Evolutionary conservation across 1,140 invertebrate species (phyloP).

Genomic region (Chymomyza costata): DNA sequence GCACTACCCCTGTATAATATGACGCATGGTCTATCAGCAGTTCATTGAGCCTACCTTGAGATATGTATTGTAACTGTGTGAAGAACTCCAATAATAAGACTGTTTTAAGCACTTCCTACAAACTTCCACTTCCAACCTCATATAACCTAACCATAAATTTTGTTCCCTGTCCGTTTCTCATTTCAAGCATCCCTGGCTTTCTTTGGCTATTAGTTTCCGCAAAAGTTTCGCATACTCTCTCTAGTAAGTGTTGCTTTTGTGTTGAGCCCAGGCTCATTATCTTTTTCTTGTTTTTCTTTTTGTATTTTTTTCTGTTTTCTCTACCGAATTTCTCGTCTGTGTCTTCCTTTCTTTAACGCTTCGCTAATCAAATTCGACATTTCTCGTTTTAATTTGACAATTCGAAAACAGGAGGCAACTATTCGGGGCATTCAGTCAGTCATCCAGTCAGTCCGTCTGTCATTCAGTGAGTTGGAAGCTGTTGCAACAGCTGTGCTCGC

Average conservation of each 20-base stretch:
- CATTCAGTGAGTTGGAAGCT: too few species aligned
- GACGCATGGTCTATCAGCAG: too few species aligned
- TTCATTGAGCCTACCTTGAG: too few species aligned
- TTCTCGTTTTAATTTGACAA: constrained; percentile 72
- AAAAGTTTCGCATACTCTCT: constrained; percentile 43
- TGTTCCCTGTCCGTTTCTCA: too few species aligned
- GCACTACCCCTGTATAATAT: too few species aligned
- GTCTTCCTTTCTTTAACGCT: constrained; percentile 63
- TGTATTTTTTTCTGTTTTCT: constrained; percentile 14
- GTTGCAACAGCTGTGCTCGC: constrained; percentile 63
- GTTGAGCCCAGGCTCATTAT: constrained; percentile 56
- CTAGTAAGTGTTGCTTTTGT: constrained; percentile 46
- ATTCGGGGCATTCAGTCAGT: neutral
- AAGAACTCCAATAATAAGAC: too few species aligned
- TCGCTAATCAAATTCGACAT: constrained; percentile 72
- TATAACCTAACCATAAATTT: too few species aligned
- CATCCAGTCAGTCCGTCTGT: neutral
- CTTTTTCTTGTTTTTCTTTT: constrained; percentile 22
- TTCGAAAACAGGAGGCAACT: constrained; percentile 52
- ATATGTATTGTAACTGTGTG: too few species aligned
- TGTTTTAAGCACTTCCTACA: too few species aligned
- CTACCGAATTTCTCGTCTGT: too few species aligned
- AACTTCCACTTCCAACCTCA: too few species aligned
- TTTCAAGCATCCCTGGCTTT: constrained; percentile 34
- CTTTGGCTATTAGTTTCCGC: constrained; percentile 35